Evolutionary conservation across 2,797 vertebrate genomes (phyloP), one percentile per base, ranked within the genome.

Genomic region (Acestrorhynchus altus): DNA sequence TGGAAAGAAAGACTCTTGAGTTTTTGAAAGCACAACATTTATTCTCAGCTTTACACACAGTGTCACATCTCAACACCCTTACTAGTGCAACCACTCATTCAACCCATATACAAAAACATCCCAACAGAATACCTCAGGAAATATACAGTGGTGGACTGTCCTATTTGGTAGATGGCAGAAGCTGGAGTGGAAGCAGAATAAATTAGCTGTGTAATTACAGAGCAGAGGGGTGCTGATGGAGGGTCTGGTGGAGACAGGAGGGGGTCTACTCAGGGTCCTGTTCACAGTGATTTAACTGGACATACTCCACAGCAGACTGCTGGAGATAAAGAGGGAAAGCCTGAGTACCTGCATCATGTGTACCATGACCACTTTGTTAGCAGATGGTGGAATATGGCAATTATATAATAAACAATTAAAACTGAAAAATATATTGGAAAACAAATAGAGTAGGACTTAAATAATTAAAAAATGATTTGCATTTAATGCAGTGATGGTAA

Each of bases 261-360:
- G 57, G 11, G 0, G 11, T 42, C 13, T 89, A 87, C n/a, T 76
- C 84, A 77, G 70, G 52, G 20, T 78, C 73, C 28, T 49, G 46
- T 13, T 83, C 73, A 44, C 47, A 67, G 44, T 78, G 76, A 71
- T 91, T 93, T 80, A 93, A 83, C 78, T 93, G 88, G 4, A 84
- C 91, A 4, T 93, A 93, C 77, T 93, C 90, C 77, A 93, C 82
- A 6, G 87, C 87, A 1, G 66, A 88, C 87, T 93, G 88, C 71
- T 63, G 78, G 64, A 56, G n/a, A 74, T 49, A 83, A 11, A 75
- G 16, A 72, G 0, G 59, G n/a, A 61, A 4, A 66, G 40, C 64
- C 49, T 74, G 16, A 51, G 39, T 63, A 69, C 22, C 40, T 69
- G 63, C 22, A 44, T 20, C 51, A 0, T n/a, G 51, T 1, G n/a